Evolutionary conservation across 2,888 invertebrate species (phyloP), one percentile per base, ranked within the genome.

Genomic region (Ormyrus labotus): DNA sequence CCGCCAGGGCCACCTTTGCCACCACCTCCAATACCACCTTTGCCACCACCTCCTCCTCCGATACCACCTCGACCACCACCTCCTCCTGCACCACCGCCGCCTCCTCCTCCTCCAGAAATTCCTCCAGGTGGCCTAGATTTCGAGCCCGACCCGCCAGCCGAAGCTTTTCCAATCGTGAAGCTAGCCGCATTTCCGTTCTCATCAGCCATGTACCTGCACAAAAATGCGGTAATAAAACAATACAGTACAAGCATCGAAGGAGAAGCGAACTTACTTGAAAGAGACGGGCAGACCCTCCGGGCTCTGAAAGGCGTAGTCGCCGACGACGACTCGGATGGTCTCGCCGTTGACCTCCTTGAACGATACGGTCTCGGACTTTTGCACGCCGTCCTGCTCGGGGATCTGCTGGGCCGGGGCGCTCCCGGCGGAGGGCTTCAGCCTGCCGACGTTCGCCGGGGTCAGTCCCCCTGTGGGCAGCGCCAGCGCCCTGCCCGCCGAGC

Each of bases 181-280:
- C 90, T 89, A 9, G 90, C 90, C 68, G 86, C 83, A 55, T 88
- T 89, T 8, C 90, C 90, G 75, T 90, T 90, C 75, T 90, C 90
- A 61, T 90, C 90, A 2, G 90, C 90, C 72, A 83, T 86, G 80
- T 90, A 90, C 78, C 90, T 90, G 4, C 34, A 34, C 3, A 34
- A 34, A 34, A 34, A 4, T 0, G 34, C 34, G 34, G 34, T 34
- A 4, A 34, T 34, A 19, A 19, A 19, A 19, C 19, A 19, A 19
- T 19, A 19, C 19, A 19, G 19, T 19, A 19, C 1, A 0, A 19
- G 19, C 19, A 19, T 19, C 19, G 19, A 19, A 19, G 19, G 1
- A 19, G 19, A 1, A 19, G 34, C 34, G 4, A 4, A 34, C 88
- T 87, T 72, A 91, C 90, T 88, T 88, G 13, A 91, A 87, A 5